A percentile compares a stretch with the other conserved stretches of the same genome.
phyloP scores from a whole-genome alignment of 2,113 vertebrate species.

The Pteruthius melanotis region DNA sequence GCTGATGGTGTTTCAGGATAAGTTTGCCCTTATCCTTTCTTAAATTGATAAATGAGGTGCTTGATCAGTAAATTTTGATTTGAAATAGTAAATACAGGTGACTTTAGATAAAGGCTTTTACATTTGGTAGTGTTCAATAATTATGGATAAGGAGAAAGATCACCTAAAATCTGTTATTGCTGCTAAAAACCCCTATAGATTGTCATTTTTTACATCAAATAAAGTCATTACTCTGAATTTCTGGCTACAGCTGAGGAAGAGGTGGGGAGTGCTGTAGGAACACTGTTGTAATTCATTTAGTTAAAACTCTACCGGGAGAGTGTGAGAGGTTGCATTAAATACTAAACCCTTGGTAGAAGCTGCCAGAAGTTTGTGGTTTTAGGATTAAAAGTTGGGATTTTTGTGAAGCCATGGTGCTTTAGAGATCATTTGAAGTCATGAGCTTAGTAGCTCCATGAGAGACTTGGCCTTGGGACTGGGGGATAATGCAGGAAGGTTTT shows the following conservation, averaged over 20 bases:
- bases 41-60: fast-evolving
- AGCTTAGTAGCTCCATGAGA: not conserved
- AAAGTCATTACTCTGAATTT: not conserved
- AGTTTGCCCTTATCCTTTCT: not conserved
- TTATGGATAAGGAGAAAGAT: not conserved
- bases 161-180: not conserved
- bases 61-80: not conserved
- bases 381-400: not conserved
- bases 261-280: not conserved
- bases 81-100: not conserved
- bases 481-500: not conserved
- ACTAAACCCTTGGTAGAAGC: not conserved
- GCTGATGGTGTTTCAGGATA: not conserved
- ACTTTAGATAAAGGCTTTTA: not conserved
- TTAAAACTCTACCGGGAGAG: not conserved
- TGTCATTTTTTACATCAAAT: not conserved
- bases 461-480: fast-evolving
- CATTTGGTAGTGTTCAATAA: not conserved
- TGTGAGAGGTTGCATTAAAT: not conserved
- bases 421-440: not conserved
- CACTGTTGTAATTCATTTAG: not conserved
- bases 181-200: not conserved
- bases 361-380: not conserved
- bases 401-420: not conserved
- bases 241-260: not conserved